Evolutionary conservation across 2,797 vertebrate species (phyloP), one percentile per base, ranked within the genome.

Genomic region (Streptopelia turtur): DNA sequence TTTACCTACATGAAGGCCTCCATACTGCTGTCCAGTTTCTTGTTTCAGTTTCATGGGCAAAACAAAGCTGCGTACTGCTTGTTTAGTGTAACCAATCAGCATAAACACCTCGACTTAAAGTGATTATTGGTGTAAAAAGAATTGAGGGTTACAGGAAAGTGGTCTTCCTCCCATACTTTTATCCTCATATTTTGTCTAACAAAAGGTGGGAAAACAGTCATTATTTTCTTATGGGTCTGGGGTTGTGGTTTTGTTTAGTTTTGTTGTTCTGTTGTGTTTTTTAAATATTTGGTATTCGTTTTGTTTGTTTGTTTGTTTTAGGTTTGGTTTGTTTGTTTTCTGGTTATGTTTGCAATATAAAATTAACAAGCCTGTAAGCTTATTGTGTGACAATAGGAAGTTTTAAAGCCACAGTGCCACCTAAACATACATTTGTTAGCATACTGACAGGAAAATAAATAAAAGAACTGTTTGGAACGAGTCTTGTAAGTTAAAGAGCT

Each of bases 11-110:
- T 22, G 52, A 87, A 74, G 24, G 6, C 16, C 7, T 82, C 31
- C 16, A 3, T 0, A 0, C 5, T 64, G 30, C 21, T 65, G 18
- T 13, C 1, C 0, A 1, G 4, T 70, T 80, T 91, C 43, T 20
- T 45, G 18, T 45, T 16, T 37, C 16, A 24, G 33, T 30, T 85
- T 89, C 49, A 77, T 16, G n/a, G 15, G 18, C n/a, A 74, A 63
- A 74, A n/a, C 7, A 60, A 39, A 83, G 18, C 47, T 68, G 43
- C 75, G 23, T 77, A 55, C 20, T 89, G 28, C 15, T 86, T 63
- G 10, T 25, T 52, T 87, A 49, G 52, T 49, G 5, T 10, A 87
- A 70, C 35, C 22, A 69, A 25, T 53, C 23, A 65, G 14, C 37
- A 39, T 53, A 74, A 83, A 71, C 22, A 53, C 9, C 15, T 79